Base-by-base conservation (phyloP, 2,797 vertebrate genomes). In the Botia almorhae region DNA sequence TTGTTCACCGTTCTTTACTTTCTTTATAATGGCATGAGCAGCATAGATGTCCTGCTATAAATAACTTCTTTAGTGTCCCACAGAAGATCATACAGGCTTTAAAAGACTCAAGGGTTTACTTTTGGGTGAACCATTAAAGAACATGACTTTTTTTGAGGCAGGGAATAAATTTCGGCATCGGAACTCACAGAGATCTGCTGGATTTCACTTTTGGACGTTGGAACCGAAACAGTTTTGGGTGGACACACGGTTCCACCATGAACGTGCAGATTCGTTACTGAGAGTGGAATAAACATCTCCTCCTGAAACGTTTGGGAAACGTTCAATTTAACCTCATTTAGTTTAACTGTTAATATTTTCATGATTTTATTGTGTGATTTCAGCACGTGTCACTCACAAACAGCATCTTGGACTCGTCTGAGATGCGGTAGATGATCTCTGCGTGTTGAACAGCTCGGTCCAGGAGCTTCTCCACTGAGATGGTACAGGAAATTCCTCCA, bases 391-490 rank as follows among this genome's bases (percentile, higher is more conserved):
- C 69, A 81, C 89, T 90, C 73, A 89, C 87, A 82, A 89, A 87
- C 71, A 87, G 55, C 4, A 81, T 29, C 72, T 82, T 85, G 63
- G 85, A 82, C 69, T 89, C 88, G 21, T 89, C 86, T 1, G 89
- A 87, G 67, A 87, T 56, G 19, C 74, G 81, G 64, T 85, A 89
- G 48, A 89, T 85, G 69, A 87, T 83, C 55, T 89, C 87, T 4
- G 87, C 85, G 1, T 87, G 86, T 65, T 89, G 88, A 72, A 83
- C 75, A 73, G 85, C 86, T 43, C 88, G 83, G 43, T 88, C 82
- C 68, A 90, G 84, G 21, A 90, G 85, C 76, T 88, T 87, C 67
- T 89, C 89, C 63, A 87, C 53, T 10, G 89, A 83, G 83, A 90
- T 89, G 64, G 76, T 50, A 71, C 87, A 87, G 14, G 29, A 63